Percentiles rank a stretch among this genome's conserved stretches.
These are phyloP conservation scores for Drosophila neocordata DNA, from an alignment of 1,140 invertebrate genomes.

Conservation along the genomic window DNA sequence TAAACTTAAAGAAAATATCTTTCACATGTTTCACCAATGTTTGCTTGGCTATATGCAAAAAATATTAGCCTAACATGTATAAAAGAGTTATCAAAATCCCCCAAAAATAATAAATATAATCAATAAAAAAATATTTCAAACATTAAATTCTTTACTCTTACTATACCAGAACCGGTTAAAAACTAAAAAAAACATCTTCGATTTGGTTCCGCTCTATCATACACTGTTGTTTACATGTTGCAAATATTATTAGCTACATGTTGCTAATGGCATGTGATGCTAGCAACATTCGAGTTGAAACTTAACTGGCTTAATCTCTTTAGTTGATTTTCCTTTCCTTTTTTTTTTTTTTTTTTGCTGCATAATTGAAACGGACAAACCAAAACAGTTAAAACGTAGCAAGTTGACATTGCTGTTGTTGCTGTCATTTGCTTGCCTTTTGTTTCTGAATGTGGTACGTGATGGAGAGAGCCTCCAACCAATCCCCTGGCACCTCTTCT, in stretches of 20 bases:
- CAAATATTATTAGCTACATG: slow-evolving; percentile 28
- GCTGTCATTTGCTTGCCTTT: slow-evolving; percentile 37
- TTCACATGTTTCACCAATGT: too few species aligned
- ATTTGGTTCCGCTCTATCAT: background rate
- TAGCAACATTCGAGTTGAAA: background rate
- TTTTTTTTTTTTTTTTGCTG: background rate
- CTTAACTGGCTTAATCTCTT: slow-evolving; percentile 6
- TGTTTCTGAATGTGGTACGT: slow-evolving; percentile 36
- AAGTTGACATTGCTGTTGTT: slow-evolving; percentile 41
- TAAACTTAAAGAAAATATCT: too few species aligned
- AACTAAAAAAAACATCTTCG: background rate
- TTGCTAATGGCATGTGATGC: background rate
- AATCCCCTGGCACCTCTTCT: background rate
- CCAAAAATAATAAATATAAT: too few species aligned
- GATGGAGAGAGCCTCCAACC: slow-evolving; percentile 10
- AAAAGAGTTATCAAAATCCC: too few species aligned
- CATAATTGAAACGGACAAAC: slow-evolving; percentile 31
- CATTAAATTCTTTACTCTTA: too few species aligned
- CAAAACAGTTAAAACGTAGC: slow-evolving; percentile 24
- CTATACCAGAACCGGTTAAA: too few species aligned
- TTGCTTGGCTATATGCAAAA: too few species aligned
- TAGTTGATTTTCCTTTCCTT: slow-evolving; percentile 17
- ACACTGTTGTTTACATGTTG: slow-evolving; percentile 23
- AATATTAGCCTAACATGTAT: too few species aligned
- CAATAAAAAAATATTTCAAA: too few species aligned